These are phyloP conservation scores for Pollenia angustigena DNA, from an alignment of 2,888 invertebrate genomes.

Conservation along the genomic window DNA sequence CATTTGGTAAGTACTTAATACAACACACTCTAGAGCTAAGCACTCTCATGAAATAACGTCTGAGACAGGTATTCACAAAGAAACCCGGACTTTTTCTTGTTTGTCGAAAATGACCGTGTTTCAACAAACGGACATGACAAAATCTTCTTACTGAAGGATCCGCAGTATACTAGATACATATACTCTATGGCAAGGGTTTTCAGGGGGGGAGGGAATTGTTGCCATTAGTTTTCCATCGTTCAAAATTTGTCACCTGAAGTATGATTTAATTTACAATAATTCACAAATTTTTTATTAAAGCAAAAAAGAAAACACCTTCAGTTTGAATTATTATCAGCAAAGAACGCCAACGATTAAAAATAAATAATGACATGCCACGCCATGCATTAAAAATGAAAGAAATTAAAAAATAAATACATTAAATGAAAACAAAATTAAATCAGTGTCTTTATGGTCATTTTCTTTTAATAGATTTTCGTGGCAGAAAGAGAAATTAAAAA, in stretches of 20 bases:
- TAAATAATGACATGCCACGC: constrained; percentile 31
- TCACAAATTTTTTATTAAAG: not conserved
- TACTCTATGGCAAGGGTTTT: too few species aligned
- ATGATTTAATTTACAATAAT: constrained; percentile 1
- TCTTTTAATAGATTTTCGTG: constrained; percentile 52
- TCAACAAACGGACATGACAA: too few species aligned
- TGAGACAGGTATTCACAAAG: too few species aligned
- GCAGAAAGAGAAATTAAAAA: constrained; percentile 11
- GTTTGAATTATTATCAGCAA: constrained; percentile 7
- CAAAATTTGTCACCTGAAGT: not conserved
- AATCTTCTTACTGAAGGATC: too few species aligned
- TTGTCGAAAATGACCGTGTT: too few species aligned
- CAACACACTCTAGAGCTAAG: too few species aligned
- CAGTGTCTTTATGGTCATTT: constrained; percentile 21
- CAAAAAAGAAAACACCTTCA: constrained; percentile 11
- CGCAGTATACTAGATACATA: too few species aligned
- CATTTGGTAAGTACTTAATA: too few species aligned
- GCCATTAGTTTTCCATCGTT: not conserved
- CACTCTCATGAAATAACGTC: too few species aligned
- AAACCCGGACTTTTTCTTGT: too few species aligned
- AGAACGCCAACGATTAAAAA: constrained; percentile 19
- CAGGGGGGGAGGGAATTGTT: too few species aligned
- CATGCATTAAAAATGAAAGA: constrained; percentile 11
- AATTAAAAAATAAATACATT: not conserved
- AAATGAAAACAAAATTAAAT: constrained; percentile 7